These are phyloP conservation scores for Labeo calbasu DNA, from an alignment of 2,797 vertebrate species.

Conservation along the genomic window DNA sequence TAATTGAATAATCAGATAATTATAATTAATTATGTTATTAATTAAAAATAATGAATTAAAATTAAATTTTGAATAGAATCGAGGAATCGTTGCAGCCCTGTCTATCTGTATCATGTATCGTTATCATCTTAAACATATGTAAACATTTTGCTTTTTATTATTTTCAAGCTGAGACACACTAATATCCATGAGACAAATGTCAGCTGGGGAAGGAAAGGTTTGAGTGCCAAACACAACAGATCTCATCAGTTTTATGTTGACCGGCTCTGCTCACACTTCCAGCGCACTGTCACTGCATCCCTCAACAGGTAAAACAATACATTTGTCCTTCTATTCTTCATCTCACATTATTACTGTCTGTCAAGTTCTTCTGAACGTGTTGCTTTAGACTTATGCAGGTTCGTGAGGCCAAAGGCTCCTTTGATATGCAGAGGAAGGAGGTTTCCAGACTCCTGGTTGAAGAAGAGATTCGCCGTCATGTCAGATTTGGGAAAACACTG, in stretches of 20 bases:
- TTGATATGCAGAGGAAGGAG: conserved; percentile 65
- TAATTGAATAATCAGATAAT: too few relatives aligned
- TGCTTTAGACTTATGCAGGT: conserved; percentile 63
- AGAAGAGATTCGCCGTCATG: conserved; percentile 69
- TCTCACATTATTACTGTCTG: conserved; percentile 4
- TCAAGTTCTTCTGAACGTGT: neutral
- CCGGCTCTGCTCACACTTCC: conserved; percentile 68
- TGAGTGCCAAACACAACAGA: conserved; percentile 69
- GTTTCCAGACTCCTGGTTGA: conserved; percentile 53
- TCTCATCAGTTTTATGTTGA: conserved; percentile 73
- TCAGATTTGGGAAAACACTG: conserved; percentile 66
- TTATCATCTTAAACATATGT: too few relatives aligned
- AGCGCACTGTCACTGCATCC: conserved; percentile 65
- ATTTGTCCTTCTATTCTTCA: neutral
- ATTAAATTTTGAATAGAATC: too few relatives aligned
- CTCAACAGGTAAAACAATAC: conserved; percentile 65
- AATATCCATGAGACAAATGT: conserved; percentile 73
- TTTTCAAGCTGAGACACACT: conserved; percentile 72
- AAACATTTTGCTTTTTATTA: neutral
- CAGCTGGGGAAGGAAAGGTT: conserved; percentile 71
- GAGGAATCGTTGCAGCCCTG: too few relatives aligned
- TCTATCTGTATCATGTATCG: too few relatives aligned
- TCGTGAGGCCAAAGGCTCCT: conserved; percentile 50
- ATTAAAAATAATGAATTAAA: too few relatives aligned
- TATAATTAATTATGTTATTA: too few relatives aligned